These are phyloP conservation scores for Artemia sp. DNA, from an alignment of 2,888 invertebrate species.

Conservation along the genomic window DNA sequence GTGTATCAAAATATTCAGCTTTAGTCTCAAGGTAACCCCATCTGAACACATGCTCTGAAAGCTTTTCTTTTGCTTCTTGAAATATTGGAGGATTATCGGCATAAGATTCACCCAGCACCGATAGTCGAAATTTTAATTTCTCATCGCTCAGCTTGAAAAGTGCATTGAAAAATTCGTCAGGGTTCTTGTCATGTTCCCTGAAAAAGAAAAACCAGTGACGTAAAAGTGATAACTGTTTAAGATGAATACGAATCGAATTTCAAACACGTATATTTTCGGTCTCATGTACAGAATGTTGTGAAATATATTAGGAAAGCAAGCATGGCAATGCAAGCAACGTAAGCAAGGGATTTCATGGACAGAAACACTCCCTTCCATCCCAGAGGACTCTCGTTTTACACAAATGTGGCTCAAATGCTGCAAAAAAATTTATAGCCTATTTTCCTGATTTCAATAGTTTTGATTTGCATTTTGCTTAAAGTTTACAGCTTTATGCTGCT, in stretches of 20 bases:
- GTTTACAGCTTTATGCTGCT: too few relatives aligned
- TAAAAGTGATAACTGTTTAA: constrained; percentile 9
- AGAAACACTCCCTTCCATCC: too few relatives aligned
- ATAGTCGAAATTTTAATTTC: constrained; percentile 40
- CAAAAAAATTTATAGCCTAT: too few relatives aligned
- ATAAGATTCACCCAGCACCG: constrained; percentile 46
- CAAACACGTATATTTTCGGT: too few relatives aligned
- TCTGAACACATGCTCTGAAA: constrained; percentile 26
- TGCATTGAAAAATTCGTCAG: constrained; percentile 44
- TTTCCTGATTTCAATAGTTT: too few relatives aligned
- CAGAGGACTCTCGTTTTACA: too few relatives aligned
- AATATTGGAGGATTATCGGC: constrained; percentile 44
- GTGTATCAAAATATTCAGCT: constrained; percentile 40
- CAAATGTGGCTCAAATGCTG: too few relatives aligned
- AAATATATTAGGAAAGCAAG: too few relatives aligned
- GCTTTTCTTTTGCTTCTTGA: constrained; percentile 36
- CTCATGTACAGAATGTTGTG: too few relatives aligned
- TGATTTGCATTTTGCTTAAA: too few relatives aligned
- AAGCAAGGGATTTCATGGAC: too few relatives aligned
- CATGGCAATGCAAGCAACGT: too few relatives aligned
- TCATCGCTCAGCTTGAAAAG: constrained; percentile 37
- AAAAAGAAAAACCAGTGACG: constrained; percentile 23
- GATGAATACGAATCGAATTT: not conserved
- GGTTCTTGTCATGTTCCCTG: constrained; percentile 57
- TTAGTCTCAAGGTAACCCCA: constrained; percentile 43